Conservation (phyloP, 2,797 vertebrate genomes). For the Melanogrammus aeglefinus region DNA sequence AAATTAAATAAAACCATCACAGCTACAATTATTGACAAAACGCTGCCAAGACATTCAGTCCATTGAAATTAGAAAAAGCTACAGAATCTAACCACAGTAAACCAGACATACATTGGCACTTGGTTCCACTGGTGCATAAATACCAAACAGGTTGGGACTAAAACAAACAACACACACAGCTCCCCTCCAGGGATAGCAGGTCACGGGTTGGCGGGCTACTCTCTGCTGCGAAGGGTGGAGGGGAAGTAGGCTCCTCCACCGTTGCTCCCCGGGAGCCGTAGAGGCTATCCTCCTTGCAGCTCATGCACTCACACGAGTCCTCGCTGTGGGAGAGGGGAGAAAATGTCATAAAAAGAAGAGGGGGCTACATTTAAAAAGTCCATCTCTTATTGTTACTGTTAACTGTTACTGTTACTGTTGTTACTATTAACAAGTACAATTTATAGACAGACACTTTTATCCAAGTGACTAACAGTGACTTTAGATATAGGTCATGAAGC, state of each 20-base stretch:
- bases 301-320: constrained; percentile 90
- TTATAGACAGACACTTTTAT: not conserved
- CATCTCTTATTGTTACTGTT: not conserved
- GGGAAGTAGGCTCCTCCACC: constrained; percentile 87
- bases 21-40: constrained; percentile 33
- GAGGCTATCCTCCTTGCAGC: constrained; percentile 85
- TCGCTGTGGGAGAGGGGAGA: constrained; percentile 71
- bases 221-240: constrained; percentile 65
- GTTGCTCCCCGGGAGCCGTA: constrained; percentile 84
- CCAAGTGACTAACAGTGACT: not conserved
- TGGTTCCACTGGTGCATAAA: not conserved
- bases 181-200: constrained; percentile 9
- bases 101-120: constrained; percentile 55
- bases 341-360: not conserved
- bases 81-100: constrained; percentile 25
- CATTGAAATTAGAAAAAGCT: not conserved
- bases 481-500: not conserved
- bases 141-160: constrained; percentile 19
- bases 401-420: no score
- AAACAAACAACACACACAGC: constrained; percentile 25
- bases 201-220: constrained; percentile 42
- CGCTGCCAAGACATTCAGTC: constrained; percentile 67
- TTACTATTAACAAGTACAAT: not conserved
- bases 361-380: not conserved
- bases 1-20: constrained; percentile 37